phyloP scores from a whole-genome alignment of 2,113 vertebrate species.

The Rafetus swinhoei region DNA sequence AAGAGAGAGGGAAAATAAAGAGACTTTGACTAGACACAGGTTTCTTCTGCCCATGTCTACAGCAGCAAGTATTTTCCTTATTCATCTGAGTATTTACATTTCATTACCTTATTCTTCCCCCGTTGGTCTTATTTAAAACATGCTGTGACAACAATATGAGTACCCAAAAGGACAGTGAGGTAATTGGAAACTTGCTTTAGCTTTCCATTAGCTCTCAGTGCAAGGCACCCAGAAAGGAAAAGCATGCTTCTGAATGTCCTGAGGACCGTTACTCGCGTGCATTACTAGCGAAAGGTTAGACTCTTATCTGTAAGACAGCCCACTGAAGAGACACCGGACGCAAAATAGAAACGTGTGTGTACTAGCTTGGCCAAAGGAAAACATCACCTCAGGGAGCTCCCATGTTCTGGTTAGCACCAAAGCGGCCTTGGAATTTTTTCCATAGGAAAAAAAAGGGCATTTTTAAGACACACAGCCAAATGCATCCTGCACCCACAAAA shows the following conservation, averaged over 20 bases:
- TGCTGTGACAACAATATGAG: not conserved
- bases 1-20: not conserved
- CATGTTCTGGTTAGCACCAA: not conserved
- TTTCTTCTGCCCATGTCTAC: not conserved
- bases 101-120: not conserved
- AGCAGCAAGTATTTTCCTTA: not conserved
- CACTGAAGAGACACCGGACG: not conserved
- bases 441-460: not conserved
- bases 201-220: not conserved
- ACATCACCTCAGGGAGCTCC: not conserved
- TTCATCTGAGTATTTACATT: not conserved
- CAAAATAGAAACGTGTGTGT: not conserved
- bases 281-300: not conserved
- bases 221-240: not conserved
- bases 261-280: not conserved
- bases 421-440: not conserved
- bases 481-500: not conserved
- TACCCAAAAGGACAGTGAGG: not conserved
- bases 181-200: not conserved
- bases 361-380: not conserved
- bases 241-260: not conserved
- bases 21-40: not conserved
- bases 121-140: not conserved
- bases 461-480: not conserved
- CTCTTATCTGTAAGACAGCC: not conserved